A percentile compares a stretch with the other conserved stretches of the same genome.
phyloP scores from a whole-genome alignment of 1,140 invertebrate genomes.

The Anadara kagoshimensis region DNA sequence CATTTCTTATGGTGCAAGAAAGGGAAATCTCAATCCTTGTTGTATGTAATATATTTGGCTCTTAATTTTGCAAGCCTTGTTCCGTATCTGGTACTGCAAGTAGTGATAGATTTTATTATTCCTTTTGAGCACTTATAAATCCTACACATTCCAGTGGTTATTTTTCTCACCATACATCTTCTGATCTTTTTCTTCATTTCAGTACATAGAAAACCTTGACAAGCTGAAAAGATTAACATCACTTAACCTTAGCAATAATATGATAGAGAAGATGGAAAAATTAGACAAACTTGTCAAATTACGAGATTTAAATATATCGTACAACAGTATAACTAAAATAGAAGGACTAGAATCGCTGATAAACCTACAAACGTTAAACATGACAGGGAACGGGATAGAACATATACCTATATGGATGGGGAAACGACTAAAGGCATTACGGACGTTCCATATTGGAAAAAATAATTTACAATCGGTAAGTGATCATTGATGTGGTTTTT shows the following conservation, averaged over 20 bases:
- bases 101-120: no score
- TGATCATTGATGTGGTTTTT: constrained; percentile 4
- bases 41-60: no score
- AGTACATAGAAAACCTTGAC: constrained; percentile 73
- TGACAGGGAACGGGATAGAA: constrained; percentile 67
- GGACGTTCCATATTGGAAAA: constrained; percentile 64
- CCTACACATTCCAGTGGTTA: neutral
- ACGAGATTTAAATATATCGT: constrained; percentile 65
- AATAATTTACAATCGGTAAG: constrained; percentile 67
- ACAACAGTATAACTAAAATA: constrained; percentile 65
- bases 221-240: constrained; percentile 56
- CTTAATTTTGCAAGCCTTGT: no score
- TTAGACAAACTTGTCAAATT: constrained; percentile 66
- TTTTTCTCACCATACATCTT: neutral
- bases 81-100: no score
- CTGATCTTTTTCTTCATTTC: constrained; percentile 30
- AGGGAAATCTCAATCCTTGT: no score
- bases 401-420: constrained; percentile 68
- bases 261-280: constrained; percentile 70
- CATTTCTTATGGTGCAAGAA: no score
- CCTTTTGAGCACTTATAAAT: no score
- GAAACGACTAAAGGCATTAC: constrained; percentile 64
- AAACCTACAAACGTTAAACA: constrained; percentile 63
- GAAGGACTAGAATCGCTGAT: constrained; percentile 68
- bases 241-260: constrained; percentile 67